A percentile compares a stretch with the other conserved stretches of the same genome.
phyloP scores from a whole-genome alignment of 92 coral and sea anemone genomes.

The Heteractis magnifica region DNA sequence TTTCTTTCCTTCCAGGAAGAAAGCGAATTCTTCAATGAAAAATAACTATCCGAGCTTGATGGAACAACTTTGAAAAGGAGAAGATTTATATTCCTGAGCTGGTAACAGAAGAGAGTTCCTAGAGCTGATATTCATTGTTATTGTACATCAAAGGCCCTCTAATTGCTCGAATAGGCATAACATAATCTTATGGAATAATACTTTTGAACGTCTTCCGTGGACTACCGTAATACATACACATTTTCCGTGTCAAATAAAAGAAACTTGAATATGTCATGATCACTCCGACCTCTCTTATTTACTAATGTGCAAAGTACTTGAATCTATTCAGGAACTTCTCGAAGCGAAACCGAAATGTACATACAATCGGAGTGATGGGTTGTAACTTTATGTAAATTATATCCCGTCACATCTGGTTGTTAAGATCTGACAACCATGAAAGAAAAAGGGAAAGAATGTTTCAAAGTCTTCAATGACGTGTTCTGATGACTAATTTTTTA shows the following conservation, averaged over 20 bases:
- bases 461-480: not conserved
- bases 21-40: not conserved
- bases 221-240: not conserved
- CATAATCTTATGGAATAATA: not conserved
- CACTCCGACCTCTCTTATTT: not conserved
- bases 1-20: not conserved
- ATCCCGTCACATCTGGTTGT: not conserved
- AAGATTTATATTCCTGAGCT: not conserved
- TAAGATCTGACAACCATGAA: not conserved
- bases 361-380: not conserved
- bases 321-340: not conserved
- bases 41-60: not conserved
- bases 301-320: conserved; percentile 3
- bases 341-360: not conserved
- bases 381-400: not conserved
- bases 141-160: not conserved
- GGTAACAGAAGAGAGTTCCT: not conserved
- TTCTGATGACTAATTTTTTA: not conserved
- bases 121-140: not conserved
- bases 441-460: not conserved
- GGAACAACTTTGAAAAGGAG: not conserved
- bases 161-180: not conserved
- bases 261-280: not conserved
- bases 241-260: not conserved
- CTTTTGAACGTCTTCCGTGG: not conserved